Conservation (phyloP, 1,140 invertebrate species). For the Anastrepha obliqua region DNA sequence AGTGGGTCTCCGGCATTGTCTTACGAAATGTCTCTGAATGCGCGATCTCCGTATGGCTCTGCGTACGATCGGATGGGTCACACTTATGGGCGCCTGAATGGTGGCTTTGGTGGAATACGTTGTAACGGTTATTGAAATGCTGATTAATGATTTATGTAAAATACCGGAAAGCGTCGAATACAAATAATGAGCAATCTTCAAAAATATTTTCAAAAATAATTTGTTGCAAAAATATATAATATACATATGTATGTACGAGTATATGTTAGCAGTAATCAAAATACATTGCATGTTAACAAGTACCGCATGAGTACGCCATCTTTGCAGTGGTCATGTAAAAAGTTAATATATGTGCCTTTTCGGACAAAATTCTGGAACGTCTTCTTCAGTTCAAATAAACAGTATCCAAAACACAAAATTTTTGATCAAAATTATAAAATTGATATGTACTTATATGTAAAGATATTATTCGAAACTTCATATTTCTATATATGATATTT, state of each 20-base stretch:
- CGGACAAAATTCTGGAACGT: slow-evolving; percentile 54
- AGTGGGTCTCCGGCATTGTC: not conserved
- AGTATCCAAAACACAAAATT: not conserved
- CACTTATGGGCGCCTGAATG: slow-evolving; percentile 7
- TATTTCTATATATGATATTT: slow-evolving; percentile 5
- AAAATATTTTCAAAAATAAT: not conserved
- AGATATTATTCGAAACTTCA: not conserved
- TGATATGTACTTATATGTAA: not conserved
- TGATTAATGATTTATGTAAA: not conserved
- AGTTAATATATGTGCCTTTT: slow-evolving; percentile 53
- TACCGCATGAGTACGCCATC: not conserved
- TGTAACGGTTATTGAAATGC: slow-evolving; percentile 4
- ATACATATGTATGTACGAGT: not conserved
- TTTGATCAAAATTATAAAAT: slow-evolving; percentile 46
- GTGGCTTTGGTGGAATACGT: slow-evolving; percentile 14
- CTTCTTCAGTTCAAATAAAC: slow-evolving; percentile 43
- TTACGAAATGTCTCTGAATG: slow-evolving; percentile 33
- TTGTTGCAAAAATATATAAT: not conserved
- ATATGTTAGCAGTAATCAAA: slow-evolving; percentile 14
- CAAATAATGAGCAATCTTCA: slow-evolving; percentile 10
- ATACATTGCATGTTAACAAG: not conserved
- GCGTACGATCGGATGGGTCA: slow-evolving; percentile 4
- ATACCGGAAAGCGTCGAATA: not conserved
- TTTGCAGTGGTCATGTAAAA: not conserved
- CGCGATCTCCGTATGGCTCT: not conserved